Evolutionary conservation across 2,888 invertebrate genomes (phyloP).

Genomic region (Syrphus vitripennis): DNA sequence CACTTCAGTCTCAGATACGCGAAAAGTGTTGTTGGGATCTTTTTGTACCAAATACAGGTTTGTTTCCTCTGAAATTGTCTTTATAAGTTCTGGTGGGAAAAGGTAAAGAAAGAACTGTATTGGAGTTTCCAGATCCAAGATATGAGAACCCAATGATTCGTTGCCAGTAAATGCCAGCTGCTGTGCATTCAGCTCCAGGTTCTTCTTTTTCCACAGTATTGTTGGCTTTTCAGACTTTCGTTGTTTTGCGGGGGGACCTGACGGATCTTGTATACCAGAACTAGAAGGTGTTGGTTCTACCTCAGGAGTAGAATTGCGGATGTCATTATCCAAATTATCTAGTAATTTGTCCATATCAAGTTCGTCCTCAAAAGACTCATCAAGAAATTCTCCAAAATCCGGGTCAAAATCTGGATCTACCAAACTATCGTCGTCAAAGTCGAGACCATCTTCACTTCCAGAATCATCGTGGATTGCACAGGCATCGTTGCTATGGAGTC

Average conservation of each 20-base stretch:
- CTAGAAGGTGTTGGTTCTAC: background rate
- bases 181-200: too few relatives aligned
- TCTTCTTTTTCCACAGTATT: too few relatives aligned
- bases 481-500: background rate
- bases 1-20: too few relatives aligned
- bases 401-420: slow-evolving; percentile 11
- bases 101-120: background rate
- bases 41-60: too few relatives aligned
- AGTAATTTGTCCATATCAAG: background rate
- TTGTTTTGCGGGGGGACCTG: too few relatives aligned
- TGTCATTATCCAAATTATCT: background rate
- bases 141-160: too few relatives aligned
- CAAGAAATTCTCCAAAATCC: background rate
- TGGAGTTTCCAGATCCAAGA: too few relatives aligned
- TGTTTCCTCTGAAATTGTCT: background rate
- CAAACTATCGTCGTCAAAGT: slow-evolving; percentile 28
- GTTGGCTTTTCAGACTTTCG: too few relatives aligned
- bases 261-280: background rate
- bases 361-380: background rate
- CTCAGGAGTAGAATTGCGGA: too few relatives aligned
- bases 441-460: slow-evolving; percentile 35
- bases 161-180: too few relatives aligned
- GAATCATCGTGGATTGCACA: background rate
- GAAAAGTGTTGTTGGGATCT: too few relatives aligned
- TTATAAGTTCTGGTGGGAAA: background rate